These are phyloP conservation scores for Steinernema scapterisci DNA, from an alignment of 2,888 invertebrate genomes.

Conservation along the genomic window DNA sequence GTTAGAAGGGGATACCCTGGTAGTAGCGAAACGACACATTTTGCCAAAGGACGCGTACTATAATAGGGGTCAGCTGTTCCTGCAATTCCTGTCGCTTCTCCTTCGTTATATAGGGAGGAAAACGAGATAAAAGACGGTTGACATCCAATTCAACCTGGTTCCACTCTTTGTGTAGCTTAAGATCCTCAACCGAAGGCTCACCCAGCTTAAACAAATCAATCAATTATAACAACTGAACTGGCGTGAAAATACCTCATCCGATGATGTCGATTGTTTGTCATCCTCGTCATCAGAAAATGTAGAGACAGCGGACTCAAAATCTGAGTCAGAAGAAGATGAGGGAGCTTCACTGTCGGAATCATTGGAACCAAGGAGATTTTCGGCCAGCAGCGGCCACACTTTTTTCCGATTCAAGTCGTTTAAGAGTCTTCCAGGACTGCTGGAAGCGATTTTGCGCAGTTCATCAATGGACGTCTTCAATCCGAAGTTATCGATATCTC, in stretches of 20 bases:
- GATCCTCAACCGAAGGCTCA: constrained; percentile 44
- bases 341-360: background rate
- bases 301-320: constrained; percentile 58
- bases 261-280: constrained; percentile 36
- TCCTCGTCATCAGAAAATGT: constrained; percentile 42
- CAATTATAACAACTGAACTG: constrained; percentile 10
- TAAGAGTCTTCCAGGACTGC: constrained; percentile 52
- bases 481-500: background rate
- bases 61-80: constrained; percentile 59
- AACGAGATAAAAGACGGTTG: constrained; percentile 62
- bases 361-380: constrained; percentile 26
- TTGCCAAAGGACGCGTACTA: constrained; percentile 59
- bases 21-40: constrained; percentile 65
- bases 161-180: constrained; percentile 62
- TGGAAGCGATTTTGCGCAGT: constrained; percentile 31
- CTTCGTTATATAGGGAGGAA: constrained; percentile 64
- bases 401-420: constrained; percentile 53
- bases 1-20: no score
- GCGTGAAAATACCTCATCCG: background rate
- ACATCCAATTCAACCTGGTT: constrained; percentile 67
- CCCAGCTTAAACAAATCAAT: constrained; percentile 34
- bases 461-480: background rate
- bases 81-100: constrained; percentile 54
- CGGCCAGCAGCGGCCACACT: constrained; percentile 57
- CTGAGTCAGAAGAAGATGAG: constrained; percentile 48